Percentiles rank a stretch among this genome's conserved stretches.
These are phyloP conservation scores for Holotrichia oblita DNA, from an alignment of 1,140 invertebrate species.

Conservation along the genomic window DNA sequence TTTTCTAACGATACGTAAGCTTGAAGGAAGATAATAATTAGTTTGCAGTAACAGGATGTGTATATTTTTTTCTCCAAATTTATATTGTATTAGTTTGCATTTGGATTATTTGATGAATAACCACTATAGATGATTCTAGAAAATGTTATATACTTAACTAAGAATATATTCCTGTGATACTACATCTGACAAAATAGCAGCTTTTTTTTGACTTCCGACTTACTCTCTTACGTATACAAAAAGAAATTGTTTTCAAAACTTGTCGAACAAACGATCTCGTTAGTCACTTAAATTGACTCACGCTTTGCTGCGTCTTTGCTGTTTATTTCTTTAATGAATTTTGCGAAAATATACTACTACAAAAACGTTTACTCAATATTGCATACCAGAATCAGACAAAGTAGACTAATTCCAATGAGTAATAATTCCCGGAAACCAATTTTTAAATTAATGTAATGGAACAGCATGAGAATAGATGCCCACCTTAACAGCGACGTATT, in stretches of 20 bases:
- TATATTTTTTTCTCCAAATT: too few species aligned
- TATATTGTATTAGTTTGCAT: too few species aligned
- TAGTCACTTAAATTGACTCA: slow-evolving; percentile 18
- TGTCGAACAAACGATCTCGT: background rate
- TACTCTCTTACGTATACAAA: background rate
- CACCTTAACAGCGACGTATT: background rate
- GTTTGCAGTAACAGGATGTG: too few species aligned
- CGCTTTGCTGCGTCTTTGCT: background rate
- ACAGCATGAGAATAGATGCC: too few species aligned
- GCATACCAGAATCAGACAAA: background rate
- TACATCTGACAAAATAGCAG: background rate
- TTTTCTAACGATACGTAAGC: too few species aligned
- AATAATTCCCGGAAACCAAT: background rate
- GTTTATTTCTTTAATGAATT: background rate
- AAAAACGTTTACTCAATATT: background rate
- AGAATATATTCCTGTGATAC: background rate
- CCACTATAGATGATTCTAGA: background rate
- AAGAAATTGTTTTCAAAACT: background rate
- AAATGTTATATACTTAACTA: background rate
- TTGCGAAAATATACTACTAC: too few species aligned
- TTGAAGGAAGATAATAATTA: too few species aligned
- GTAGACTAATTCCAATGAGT: slow-evolving; percentile 18
- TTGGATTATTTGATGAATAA: too few species aligned
- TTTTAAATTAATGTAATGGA: too few species aligned
- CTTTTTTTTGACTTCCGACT: background rate